These are phyloP conservation scores for Tuta absoluta DNA, from an alignment of 2,888 invertebrate genomes.

Conservation along the genomic window DNA sequence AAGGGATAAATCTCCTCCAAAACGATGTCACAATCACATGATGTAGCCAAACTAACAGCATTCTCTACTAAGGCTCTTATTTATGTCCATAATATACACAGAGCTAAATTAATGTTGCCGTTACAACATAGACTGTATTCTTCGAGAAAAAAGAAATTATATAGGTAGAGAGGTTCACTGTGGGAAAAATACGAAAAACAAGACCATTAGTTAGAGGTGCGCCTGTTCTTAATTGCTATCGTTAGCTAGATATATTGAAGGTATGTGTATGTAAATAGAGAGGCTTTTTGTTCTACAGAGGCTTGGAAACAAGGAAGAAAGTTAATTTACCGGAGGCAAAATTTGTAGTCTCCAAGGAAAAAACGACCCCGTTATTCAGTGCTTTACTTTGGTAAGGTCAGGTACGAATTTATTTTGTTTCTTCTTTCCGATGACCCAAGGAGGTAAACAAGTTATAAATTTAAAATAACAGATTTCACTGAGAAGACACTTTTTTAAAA, in stretches of 20 bases:
- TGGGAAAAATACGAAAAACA: slow-evolving; percentile 60
- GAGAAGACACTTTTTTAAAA: too few species aligned
- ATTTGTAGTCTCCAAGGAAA: slow-evolving; percentile 3
- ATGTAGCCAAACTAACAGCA: slow-evolving; percentile 6
- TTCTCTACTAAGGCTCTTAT: slow-evolving; percentile 9
- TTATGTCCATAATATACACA: slow-evolving; percentile 21
- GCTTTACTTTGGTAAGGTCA: neutral
- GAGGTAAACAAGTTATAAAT: too few species aligned
- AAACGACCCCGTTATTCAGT: neutral
- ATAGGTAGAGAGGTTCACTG: slow-evolving; percentile 37
- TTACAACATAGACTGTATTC: slow-evolving; percentile 32
- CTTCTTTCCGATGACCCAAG: neutral
- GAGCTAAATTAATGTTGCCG: slow-evolving; percentile 36
- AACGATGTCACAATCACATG: neutral
- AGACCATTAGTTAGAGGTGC: slow-evolving; percentile 59
- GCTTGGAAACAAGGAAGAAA: slow-evolving; percentile 12
- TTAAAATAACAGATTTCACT: too few species aligned
- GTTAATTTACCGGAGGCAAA: slow-evolving; percentile 14
- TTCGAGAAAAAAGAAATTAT: slow-evolving; percentile 47
- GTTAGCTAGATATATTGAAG: slow-evolving; percentile 47
- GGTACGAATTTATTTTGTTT: neutral
- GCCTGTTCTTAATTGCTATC: slow-evolving; percentile 55
- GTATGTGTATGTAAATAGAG: slow-evolving; percentile 32
- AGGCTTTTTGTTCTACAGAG: slow-evolving; percentile 17
- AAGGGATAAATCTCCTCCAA: neutral